Conservation (phyloP, 2,888 invertebrate species). For the Erebia palarica region DNA sequence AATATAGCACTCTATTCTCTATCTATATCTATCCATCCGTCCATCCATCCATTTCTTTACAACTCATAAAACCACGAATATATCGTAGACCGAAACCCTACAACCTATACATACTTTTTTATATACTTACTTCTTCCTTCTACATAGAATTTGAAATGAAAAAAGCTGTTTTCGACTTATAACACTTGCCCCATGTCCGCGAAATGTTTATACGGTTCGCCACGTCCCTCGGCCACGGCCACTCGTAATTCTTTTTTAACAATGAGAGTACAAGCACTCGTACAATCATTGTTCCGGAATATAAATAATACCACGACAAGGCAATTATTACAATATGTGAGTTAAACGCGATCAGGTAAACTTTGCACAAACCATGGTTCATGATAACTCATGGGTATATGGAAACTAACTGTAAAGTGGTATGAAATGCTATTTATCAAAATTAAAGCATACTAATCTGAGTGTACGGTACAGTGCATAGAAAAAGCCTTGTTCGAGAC, state of each 20-base stretch:
- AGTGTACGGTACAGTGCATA: too few species aligned
- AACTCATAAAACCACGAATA: too few species aligned
- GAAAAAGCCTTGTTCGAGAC: too few species aligned
- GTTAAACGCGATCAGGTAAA: slow-evolving; percentile 12
- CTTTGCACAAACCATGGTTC: not conserved
- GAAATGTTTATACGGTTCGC: slow-evolving; percentile 42
- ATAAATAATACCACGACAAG: slow-evolving; percentile 39
- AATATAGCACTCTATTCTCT: too few species aligned
- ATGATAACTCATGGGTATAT: too few species aligned
- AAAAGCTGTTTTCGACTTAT: slow-evolving; percentile 11
- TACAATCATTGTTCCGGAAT: slow-evolving; percentile 39
- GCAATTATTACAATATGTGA: slow-evolving; percentile 28
- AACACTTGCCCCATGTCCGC: slow-evolving; percentile 20
- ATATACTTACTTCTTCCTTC: not conserved
- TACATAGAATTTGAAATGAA: not conserved
- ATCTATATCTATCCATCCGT: too few species aligned
- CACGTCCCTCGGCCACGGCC: slow-evolving; percentile 45
- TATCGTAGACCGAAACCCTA: too few species aligned
- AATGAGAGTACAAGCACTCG: slow-evolving; percentile 41
- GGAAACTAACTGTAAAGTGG: too few species aligned
- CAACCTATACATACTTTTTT: not conserved
- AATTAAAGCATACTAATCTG: too few species aligned
- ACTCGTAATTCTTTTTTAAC: slow-evolving; percentile 52
- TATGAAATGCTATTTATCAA: too few species aligned
- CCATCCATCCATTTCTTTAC: too few species aligned